phyloP scores from a whole-genome alignment of 2,888 invertebrate species.

The Caenorhabditis sp. region DNA sequence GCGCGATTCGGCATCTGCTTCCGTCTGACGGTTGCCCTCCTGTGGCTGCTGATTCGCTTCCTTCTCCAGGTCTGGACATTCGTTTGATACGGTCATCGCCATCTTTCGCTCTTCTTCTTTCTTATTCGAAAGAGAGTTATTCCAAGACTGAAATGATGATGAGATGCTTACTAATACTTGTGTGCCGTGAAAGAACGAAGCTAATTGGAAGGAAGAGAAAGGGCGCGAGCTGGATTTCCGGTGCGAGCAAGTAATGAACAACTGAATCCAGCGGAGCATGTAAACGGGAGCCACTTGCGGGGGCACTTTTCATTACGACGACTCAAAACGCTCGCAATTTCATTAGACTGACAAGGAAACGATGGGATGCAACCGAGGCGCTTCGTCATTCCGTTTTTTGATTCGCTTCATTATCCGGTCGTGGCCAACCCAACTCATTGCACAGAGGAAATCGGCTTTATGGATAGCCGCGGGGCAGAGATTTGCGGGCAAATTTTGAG shows the following conservation, averaged over 20 bases:
- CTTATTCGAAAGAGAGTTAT: conserved; percentile 4
- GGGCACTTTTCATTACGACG: conserved; percentile 18
- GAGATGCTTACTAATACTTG: not conserved
- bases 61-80: not conserved
- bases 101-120: conserved; percentile 3
- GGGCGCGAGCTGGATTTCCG: conserved; percentile 12
- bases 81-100: conserved; percentile 23
- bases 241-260: conserved; percentile 14
- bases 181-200: not conserved
- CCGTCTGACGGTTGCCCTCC: conserved; percentile 13
- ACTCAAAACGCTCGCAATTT: conserved; percentile 21
- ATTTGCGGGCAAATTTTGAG: not conserved
- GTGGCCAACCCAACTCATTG: not conserved
- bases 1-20: conserved; percentile 31
- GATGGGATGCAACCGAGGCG: not conserved
- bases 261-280: conserved; percentile 29
- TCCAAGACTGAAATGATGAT: conserved; percentile 40
- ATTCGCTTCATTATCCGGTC: conserved; percentile 1
- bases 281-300: not conserved
- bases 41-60: not conserved
- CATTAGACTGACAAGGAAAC: conserved; percentile 9
- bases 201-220: not conserved
- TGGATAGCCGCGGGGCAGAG: conserved; percentile 8
- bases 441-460: not conserved
- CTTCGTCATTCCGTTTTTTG: not conserved